Evolutionary conservation across 2,888 invertebrate genomes (phyloP).

Genomic region (Heterodera filipjevi): DNA sequence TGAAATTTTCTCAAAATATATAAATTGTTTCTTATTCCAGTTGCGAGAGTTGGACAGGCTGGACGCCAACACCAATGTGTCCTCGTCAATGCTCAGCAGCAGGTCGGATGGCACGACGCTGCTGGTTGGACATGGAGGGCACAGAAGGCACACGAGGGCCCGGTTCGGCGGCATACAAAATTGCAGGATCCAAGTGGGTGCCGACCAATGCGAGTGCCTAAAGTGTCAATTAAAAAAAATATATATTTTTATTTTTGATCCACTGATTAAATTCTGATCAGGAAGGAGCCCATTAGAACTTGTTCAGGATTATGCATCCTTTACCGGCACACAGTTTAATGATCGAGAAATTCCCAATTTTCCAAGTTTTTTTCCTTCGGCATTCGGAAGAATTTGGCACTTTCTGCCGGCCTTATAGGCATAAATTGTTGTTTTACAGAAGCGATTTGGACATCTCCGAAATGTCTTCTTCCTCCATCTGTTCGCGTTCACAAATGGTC

Average conservation of each 20-base stretch:
- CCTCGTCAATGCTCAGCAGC: constrained; percentile 10
- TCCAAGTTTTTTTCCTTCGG: no score
- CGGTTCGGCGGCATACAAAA: not conserved
- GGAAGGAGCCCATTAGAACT: no score
- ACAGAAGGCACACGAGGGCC: not conserved
- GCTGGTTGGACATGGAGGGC: constrained; percentile 14
- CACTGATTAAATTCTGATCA: no score
- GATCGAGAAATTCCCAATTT: no score
- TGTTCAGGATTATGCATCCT: no score
- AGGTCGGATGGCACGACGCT: constrained; percentile 15
- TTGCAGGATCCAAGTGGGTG: not conserved
- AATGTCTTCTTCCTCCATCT: constrained; percentile 4
- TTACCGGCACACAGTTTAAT: no score
- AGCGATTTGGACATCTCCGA: constrained; percentile 13
- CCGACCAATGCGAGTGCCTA: no score
- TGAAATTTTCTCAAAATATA: not conserved
- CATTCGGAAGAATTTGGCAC: no score
- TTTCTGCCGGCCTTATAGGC: no score
- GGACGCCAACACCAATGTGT: not conserved
- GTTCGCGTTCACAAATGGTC: not conserved
- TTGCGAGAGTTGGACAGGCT: not conserved
- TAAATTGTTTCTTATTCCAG: not conserved
- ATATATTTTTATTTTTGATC: no score
- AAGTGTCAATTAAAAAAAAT: no score
- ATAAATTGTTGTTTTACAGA: not conserved